Evolutionary conservation across 2,113 vertebrate genomes (phyloP).

Genomic region (Piaya cayana): DNA sequence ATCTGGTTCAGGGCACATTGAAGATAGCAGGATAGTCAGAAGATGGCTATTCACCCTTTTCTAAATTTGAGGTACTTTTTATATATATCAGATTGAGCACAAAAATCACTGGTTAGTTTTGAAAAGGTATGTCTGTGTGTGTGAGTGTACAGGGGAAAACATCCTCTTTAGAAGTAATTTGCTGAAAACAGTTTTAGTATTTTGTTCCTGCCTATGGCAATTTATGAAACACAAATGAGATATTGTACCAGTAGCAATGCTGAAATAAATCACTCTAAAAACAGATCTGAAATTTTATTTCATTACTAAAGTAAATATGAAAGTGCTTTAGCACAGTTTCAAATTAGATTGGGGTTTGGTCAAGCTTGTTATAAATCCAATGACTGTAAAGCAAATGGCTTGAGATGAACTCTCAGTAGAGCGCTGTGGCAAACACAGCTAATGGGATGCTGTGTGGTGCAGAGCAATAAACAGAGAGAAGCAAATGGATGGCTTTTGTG

Average conservation of each 20-base stretch:
- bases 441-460: neutral
- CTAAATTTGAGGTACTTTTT: neutral
- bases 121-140: neutral
- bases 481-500: neutral
- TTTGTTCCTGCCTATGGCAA: constrained; percentile 52
- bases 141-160: neutral
- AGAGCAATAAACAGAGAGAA: neutral
- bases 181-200: constrained; percentile 28
- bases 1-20: neutral
- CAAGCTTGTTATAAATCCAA: constrained; percentile 62
- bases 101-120: neutral
- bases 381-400: constrained; percentile 38
- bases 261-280: constrained; percentile 65
- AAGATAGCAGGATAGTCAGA: neutral
- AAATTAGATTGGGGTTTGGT: constrained; percentile 69
- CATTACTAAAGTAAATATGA: constrained; percentile 69
- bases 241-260: neutral
- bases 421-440: neutral
- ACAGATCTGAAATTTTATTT: constrained; percentile 65
- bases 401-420: constrained; percentile 35
- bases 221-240: constrained; percentile 67
- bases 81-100: neutral
- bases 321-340: constrained; percentile 60
- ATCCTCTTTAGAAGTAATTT: constrained; percentile 54
- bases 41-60: neutral